These are phyloP conservation scores for Euzetes globulus DNA, from an alignment of 2,888 invertebrate genomes.

Conservation along the genomic window DNA sequence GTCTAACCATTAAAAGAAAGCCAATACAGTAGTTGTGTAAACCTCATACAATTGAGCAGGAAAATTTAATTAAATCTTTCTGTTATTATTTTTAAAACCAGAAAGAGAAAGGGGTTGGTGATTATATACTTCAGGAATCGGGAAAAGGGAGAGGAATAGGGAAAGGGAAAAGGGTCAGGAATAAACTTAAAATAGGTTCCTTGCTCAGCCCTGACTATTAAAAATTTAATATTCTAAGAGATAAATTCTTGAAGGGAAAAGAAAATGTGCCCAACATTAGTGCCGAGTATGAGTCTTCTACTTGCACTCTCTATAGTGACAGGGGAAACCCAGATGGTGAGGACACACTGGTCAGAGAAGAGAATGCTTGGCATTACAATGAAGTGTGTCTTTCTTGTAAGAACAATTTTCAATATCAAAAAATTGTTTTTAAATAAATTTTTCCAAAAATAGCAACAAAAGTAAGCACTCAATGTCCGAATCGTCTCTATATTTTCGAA, in stretches of 20 bases:
- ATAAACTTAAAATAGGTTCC: no score
- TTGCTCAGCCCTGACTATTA: neutral
- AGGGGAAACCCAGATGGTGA: conserved; percentile 80
- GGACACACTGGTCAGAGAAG: conserved; percentile 76
- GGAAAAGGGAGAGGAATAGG: no score
- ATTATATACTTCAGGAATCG: no score
- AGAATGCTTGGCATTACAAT: conserved; percentile 80
- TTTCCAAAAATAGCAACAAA: conserved; percentile 58
- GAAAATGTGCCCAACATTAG: conserved; percentile 26
- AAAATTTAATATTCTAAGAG: neutral
- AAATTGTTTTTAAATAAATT: neutral
- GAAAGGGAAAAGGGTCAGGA: no score
- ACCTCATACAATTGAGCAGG: no score
- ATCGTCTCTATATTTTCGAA: conserved; percentile 78
- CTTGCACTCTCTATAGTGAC: conserved; percentile 52
- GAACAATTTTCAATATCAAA: neutral
- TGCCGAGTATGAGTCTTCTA: conserved; percentile 34
- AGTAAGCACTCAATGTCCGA: conserved; percentile 79
- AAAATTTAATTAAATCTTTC: no score
- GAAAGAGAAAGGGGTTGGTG: no score
- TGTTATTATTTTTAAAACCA: no score
- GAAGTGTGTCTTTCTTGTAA: conserved; percentile 52
- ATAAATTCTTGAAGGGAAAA: neutral
- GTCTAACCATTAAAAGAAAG: no score
- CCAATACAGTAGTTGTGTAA: no score